Evolutionary conservation across 1,140 invertebrate species (phyloP).

Genomic region (Macrobrachium nipponense): DNA sequence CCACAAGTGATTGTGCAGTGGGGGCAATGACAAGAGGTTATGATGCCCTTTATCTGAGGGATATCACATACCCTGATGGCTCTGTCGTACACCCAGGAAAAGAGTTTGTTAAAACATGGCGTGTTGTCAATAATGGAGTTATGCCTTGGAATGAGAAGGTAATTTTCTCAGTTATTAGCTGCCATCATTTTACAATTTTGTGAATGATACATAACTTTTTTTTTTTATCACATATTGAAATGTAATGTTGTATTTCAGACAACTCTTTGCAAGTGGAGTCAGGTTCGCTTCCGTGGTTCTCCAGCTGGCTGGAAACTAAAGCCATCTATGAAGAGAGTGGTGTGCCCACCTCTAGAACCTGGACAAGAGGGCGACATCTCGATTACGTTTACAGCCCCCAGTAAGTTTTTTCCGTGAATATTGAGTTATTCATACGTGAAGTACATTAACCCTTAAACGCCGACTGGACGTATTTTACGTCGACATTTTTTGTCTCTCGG

Average conservation of each 20-base stretch:
- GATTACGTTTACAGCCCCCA: conserved; percentile 48
- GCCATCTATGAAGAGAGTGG: conserved; percentile 38
- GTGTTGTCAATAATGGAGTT: conserved; percentile 39
- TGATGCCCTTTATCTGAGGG: conserved; percentile 34
- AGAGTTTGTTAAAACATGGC: conserved; percentile 45
- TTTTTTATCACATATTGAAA: background rate
- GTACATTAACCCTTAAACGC: too few relatives aligned
- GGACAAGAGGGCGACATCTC: conserved; percentile 41
- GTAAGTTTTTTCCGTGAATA: conserved; percentile 7
- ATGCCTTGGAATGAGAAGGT: conserved; percentile 51
- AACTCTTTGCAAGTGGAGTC: conserved; percentile 41
- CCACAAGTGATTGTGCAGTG: conserved; percentile 26
- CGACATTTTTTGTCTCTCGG: too few relatives aligned
- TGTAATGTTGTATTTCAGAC: conserved; percentile 17
- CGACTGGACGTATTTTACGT: too few relatives aligned
- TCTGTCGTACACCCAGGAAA: conserved; percentile 38
- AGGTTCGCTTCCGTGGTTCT: conserved; percentile 50
- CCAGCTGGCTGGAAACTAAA: conserved; percentile 50
- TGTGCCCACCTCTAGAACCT: conserved; percentile 41
- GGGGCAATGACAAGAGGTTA: conserved; percentile 18
- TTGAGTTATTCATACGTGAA: background rate
- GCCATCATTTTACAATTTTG: too few relatives aligned
- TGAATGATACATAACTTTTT: background rate
- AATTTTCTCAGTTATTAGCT: too few relatives aligned
- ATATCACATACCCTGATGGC: conserved; percentile 51